Percentiles rank a stretch among this genome's conserved stretches.
Conservation (phyloP, 2,888 invertebrate species). For the Cephus rjabovi region DNA sequence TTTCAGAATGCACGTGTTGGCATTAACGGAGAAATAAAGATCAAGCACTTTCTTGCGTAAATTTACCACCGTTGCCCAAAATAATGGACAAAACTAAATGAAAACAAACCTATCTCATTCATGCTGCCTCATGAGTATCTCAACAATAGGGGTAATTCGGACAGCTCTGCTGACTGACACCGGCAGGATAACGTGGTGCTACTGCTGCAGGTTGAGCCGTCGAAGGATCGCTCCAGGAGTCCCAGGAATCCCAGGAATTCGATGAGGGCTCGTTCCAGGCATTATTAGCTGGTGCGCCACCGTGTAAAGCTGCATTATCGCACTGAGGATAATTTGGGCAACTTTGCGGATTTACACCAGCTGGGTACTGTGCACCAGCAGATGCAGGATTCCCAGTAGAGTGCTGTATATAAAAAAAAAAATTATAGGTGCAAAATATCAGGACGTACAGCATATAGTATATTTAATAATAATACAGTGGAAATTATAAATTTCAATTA, state of each 20-base stretch:
- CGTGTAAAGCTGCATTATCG: constrained; percentile 18
- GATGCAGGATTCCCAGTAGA: background rate
- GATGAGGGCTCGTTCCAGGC: background rate
- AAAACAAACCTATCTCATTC: background rate
- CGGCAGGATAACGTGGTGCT: constrained; percentile 12
- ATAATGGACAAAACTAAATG: background rate
- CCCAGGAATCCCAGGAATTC: background rate
- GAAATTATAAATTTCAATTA: background rate
- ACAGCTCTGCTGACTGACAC: constrained; percentile 14
- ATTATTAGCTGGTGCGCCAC: constrained; percentile 7
- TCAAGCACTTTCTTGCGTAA: background rate
- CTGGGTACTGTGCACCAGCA: constrained; percentile 13
- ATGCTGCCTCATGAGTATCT: background rate
- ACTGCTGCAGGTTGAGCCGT: constrained; percentile 3
- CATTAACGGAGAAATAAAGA: background rate
- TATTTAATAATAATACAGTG: background rate
- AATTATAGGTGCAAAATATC: background rate
- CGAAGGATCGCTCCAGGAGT: background rate
- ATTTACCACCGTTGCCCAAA: background rate
- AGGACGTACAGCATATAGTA: background rate
- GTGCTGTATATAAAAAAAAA: background rate
- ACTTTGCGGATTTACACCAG: constrained; percentile 13
- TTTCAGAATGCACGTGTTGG: background rate
- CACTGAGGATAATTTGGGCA: constrained; percentile 18
- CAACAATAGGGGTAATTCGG: constrained; percentile 17